phyloP scores from a whole-genome alignment of 2,113 vertebrate genomes.

The Mionectes macconnelli region DNA sequence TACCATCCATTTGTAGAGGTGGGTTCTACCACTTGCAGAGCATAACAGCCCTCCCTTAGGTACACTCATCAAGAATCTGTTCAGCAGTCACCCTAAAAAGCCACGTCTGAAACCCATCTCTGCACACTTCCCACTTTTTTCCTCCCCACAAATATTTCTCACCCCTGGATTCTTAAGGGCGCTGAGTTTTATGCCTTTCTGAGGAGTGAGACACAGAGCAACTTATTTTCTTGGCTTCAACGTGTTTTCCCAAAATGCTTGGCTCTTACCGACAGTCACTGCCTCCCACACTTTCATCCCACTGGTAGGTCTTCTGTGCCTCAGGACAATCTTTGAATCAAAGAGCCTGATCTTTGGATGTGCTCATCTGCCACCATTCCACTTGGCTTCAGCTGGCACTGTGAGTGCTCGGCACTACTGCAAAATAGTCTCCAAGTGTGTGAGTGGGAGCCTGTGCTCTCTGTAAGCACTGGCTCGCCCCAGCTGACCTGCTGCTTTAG shows the following conservation, averaged over 20 bases:
- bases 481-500: constrained; percentile 9
- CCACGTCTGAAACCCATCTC: background rate
- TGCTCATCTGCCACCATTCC: background rate
- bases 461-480: background rate
- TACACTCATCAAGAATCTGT: background rate
- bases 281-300: background rate
- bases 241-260: background rate
- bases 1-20: background rate
- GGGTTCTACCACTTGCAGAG: background rate
- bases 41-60: background rate
- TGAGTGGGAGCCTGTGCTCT: background rate
- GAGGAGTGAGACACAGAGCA: background rate
- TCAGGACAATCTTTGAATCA: background rate
- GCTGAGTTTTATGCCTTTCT: background rate
- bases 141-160: background rate
- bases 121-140: background rate
- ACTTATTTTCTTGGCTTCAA: background rate
- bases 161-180: background rate
- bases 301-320: background rate
- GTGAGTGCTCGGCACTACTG: background rate
- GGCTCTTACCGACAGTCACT: background rate
- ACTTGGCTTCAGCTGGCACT: background rate
- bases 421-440: background rate
- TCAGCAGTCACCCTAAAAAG: background rate
- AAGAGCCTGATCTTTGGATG: background rate